Evolutionary conservation across 2,797 vertebrate species (phyloP), one percentile per base, ranked within the genome.

Genomic region (Rhynchotus rufescens): DNA sequence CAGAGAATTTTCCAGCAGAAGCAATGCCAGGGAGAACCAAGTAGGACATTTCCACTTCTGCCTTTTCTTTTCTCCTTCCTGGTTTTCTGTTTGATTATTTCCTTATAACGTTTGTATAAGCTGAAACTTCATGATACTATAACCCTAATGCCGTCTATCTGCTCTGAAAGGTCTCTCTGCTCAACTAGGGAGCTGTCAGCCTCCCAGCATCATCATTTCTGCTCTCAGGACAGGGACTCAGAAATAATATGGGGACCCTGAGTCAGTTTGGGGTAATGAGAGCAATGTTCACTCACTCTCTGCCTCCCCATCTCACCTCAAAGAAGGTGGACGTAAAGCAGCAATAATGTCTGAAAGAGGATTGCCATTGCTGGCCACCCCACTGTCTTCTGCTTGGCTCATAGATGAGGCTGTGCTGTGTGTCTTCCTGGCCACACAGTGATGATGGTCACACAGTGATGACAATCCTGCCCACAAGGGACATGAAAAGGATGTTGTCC

Each of bases 51-150:
- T 57, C 17, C 51, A 22, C 12, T 49, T 57, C 56, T 65, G 7
- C 5, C 59, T 77, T 77, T 80, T 66, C 47, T 40, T 56, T 12
- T 78, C 34, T 40, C 47, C 25, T 15, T 71, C 28, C 36, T 44
- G 34, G 15, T 1, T 76, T 64, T 17, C 15, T 75, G 17, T 83
- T 77, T 80, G 12, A 34, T 74, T 42, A 25, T 83, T 80, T 81
- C 30, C 16, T 83, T 14, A 25, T 19, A 71, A 57, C 0, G 6
- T 30, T 80, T 52, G 71, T 23, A 19, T n/a, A 72, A 80, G 73
- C 64, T 36, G 44, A 89, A 81, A 65, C 49, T 87, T 92, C 67
- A 42, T 65, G 69, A 66, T 73, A 22, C 47, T 79, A n/a, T 90
- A 90, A 80, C 69, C 69, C 32, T 22, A 57, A 76, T 19, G 5